Evolutionary conservation across 1,140 invertebrate species (phyloP).

Genomic region (Bombyx mandarina): DNA sequence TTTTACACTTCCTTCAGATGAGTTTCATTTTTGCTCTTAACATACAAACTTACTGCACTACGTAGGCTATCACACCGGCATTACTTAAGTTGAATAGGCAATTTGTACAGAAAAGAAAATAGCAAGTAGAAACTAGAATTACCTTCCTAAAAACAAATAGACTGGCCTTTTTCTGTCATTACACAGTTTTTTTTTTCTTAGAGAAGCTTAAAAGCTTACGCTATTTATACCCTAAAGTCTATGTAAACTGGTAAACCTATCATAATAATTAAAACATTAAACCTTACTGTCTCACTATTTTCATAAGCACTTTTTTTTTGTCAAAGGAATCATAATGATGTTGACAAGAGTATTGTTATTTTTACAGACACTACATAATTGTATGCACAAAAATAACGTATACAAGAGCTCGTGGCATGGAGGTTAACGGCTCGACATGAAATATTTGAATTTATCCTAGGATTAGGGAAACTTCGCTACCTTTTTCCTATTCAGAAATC

Average conservation of each 20-base stretch:
- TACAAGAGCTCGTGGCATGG: slow-evolving; percentile 6
- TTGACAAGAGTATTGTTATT: neutral
- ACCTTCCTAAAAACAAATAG: slow-evolving; percentile 17
- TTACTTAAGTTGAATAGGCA: slow-evolving; percentile 15
- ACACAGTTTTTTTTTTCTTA: no score
- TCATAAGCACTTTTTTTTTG: no score
- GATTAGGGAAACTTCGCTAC: slow-evolving; percentile 10
- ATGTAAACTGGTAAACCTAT: no score
- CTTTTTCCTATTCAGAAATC: slow-evolving; percentile 7
- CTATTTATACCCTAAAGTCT: no score
- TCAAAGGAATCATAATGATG: no score
- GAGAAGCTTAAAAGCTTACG: no score
- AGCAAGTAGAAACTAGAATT: slow-evolving; percentile 9
- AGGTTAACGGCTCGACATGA: slow-evolving; percentile 11
- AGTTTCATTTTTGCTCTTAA: slow-evolving; percentile 3
- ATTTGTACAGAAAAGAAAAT: slow-evolving; percentile 14
- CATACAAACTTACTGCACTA: slow-evolving; percentile 3
- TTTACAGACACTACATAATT: neutral
- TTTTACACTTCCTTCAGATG: neutral
- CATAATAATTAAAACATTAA: no score
- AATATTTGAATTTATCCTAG: slow-evolving; percentile 13
- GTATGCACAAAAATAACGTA: slow-evolving; percentile 7
- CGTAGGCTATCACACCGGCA: slow-evolving; percentile 8
- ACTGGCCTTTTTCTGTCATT: slow-evolving; percentile 1
- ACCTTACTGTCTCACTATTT: no score